Evolutionary conservation across 2,797 vertebrate genomes (phyloP).

Genomic region (Mionectes olivaceus): DNA sequence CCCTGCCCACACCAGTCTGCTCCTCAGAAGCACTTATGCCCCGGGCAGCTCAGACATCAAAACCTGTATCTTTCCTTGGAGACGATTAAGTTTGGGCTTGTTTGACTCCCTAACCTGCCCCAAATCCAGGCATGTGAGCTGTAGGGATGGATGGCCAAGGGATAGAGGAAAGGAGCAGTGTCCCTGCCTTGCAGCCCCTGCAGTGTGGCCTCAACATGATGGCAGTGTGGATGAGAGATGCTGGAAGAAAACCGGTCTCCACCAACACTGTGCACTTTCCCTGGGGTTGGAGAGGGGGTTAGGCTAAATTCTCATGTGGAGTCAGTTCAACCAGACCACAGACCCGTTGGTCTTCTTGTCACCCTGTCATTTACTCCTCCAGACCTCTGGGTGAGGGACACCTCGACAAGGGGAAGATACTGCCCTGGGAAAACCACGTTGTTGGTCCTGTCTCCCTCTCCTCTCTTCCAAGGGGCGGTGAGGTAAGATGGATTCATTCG

Average conservation of each 20-base stretch:
- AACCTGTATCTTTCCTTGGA: accelerated
- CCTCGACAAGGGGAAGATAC: not conserved
- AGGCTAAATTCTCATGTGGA: not conserved
- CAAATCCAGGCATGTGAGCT: accelerated
- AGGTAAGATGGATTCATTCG: constrained; percentile 47
- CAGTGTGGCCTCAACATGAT: accelerated
- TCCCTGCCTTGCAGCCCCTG: not conserved
- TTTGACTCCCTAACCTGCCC: not conserved
- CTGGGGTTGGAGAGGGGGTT: accelerated
- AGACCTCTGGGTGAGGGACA: not conserved
- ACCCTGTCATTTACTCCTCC: not conserved
- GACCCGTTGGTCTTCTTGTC: not conserved
- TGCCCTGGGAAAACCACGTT: not conserved
- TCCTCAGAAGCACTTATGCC: accelerated
- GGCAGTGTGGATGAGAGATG: accelerated
- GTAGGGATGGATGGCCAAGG: no score
- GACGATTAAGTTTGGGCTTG: accelerated
- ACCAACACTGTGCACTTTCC: not conserved
- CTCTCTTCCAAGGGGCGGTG: not conserved
- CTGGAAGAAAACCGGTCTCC: not conserved
- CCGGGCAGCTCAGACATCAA: accelerated
- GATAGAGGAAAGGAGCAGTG: accelerated
- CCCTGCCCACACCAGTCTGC: not conserved
- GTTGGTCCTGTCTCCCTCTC: not conserved
- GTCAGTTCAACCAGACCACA: not conserved